These are phyloP conservation scores for Maconellicoccus hirsutus DNA, from an alignment of 1,140 invertebrate species.

Conservation along the genomic window DNA sequence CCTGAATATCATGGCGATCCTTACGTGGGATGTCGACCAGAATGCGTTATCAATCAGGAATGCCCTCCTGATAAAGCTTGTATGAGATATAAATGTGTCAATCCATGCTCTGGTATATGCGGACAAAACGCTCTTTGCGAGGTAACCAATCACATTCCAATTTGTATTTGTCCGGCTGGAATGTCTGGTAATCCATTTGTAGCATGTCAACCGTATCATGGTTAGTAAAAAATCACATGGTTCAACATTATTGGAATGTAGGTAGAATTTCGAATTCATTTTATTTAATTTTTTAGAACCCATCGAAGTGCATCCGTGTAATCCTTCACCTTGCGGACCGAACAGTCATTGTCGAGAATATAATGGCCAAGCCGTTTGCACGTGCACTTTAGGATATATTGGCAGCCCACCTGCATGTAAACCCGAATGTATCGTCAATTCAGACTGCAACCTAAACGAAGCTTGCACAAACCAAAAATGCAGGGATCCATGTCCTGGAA, in stretches of 20 bases:
- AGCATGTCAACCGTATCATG: slow-evolving; percentile 34
- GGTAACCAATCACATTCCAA: slow-evolving; percentile 39
- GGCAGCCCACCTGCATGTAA: slow-evolving; percentile 60
- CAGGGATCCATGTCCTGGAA: slow-evolving; percentile 59
- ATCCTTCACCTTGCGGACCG: slow-evolving; percentile 59
- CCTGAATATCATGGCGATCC: slow-evolving; percentile 45
- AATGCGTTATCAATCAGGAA: slow-evolving; percentile 41
- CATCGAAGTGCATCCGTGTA: slow-evolving; percentile 42
- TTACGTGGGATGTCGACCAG: slow-evolving; percentile 38
- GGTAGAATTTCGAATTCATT: too few relatives aligned
- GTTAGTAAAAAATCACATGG: slow-evolving; percentile 42
- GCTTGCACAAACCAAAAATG: slow-evolving; percentile 68
- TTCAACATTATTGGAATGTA: slow-evolving; percentile 6
- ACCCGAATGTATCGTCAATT: slow-evolving; percentile 60
- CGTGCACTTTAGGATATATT: slow-evolving; percentile 54
- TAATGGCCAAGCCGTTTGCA: slow-evolving; percentile 59
- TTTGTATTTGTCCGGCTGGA: slow-evolving; percentile 39
- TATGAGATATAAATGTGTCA: slow-evolving; percentile 39
- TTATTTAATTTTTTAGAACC: slow-evolving; percentile 30
- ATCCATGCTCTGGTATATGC: slow-evolving; percentile 43
- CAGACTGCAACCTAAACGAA: slow-evolving; percentile 53
- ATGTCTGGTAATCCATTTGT: slow-evolving; percentile 40
- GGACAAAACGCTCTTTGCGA: slow-evolving; percentile 41
- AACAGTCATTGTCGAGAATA: slow-evolving; percentile 61
- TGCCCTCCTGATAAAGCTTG: slow-evolving; percentile 40